These are phyloP conservation scores for Chrysochloris asiatica DNA, from an alignment of 2,113 vertebrate species.

Conservation along the genomic window DNA sequence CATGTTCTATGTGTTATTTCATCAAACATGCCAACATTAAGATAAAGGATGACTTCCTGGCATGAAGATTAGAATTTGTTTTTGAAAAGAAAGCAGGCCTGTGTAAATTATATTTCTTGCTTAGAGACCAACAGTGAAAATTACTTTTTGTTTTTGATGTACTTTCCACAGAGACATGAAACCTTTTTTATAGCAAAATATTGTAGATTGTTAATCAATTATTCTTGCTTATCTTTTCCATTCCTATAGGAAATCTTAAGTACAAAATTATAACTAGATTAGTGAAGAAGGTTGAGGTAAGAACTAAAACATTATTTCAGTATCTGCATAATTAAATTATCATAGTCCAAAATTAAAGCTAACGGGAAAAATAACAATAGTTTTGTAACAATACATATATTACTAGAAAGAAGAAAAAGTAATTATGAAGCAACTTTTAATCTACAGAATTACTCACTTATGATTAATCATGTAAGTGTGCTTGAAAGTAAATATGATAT, in stretches of 20 bases:
- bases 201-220: constrained; percentile 43
- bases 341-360: constrained; percentile 1
- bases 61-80: constrained; percentile 64
- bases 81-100: constrained; percentile 59
- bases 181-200: constrained; percentile 21
- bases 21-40: constrained; percentile 75
- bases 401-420: neutral
- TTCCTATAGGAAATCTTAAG: constrained; percentile 24
- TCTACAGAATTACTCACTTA: neutral
- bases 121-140: constrained; percentile 57
- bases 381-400: neutral
- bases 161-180: constrained; percentile 54
- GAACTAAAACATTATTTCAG: constrained; percentile 6
- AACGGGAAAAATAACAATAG: neutral
- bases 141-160: constrained; percentile 61
- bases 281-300: constrained; percentile 38
- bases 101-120: constrained; percentile 67
- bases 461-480: neutral
- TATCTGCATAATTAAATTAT: constrained; percentile 43
- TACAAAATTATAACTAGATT: constrained; percentile 60
- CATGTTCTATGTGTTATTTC: constrained; percentile 56
- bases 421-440: neutral
- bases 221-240: constrained; percentile 44
- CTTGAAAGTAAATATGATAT: neutral
- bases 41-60: constrained; percentile 73